Conservation (phyloP, 2,797 vertebrate genomes). For the Chelidonichthys spinosus region DNA sequence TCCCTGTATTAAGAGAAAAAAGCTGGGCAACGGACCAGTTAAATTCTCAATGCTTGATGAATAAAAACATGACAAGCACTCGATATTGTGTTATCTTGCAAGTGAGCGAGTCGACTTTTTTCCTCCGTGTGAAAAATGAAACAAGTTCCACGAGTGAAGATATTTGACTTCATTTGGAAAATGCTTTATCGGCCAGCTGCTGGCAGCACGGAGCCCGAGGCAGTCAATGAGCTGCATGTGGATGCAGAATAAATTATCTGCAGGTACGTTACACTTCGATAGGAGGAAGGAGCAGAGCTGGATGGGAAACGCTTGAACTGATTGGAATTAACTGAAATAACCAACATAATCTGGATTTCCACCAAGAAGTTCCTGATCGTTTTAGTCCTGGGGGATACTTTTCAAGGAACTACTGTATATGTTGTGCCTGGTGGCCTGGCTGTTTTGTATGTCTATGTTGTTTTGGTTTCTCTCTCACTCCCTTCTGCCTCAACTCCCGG, state of each 20-base stretch:
- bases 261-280: not conserved
- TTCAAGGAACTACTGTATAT: too few species aligned
- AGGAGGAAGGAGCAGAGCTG: too few species aligned
- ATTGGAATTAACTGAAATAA: too few species aligned
- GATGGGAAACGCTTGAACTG: too few species aligned
- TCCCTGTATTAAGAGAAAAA: conserved; percentile 21
- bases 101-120: conserved; percentile 35
- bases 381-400: too few species aligned
- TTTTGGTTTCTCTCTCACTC: too few species aligned
- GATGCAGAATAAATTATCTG: conserved; percentile 4
- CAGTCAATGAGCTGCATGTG: conserved; percentile 7
- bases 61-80: conserved; percentile 58
- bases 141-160: conserved; percentile 20
- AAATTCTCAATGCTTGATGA: conserved; percentile 49
- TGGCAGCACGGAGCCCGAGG: not conserved
- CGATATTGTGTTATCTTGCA: conserved; percentile 27
- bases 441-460: too few species aligned
- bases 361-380: too few species aligned
- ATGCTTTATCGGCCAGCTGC: conserved; percentile 23
- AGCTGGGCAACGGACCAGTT: conserved; percentile 36
- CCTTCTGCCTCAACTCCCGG: too few species aligned
- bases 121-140: conserved; percentile 32
- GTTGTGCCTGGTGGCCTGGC: too few species aligned
- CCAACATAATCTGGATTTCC: too few species aligned
- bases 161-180: conserved; percentile 41